Conservation (phyloP, 2,888 invertebrate species). For the Eupithecia insigniata region DNA sequence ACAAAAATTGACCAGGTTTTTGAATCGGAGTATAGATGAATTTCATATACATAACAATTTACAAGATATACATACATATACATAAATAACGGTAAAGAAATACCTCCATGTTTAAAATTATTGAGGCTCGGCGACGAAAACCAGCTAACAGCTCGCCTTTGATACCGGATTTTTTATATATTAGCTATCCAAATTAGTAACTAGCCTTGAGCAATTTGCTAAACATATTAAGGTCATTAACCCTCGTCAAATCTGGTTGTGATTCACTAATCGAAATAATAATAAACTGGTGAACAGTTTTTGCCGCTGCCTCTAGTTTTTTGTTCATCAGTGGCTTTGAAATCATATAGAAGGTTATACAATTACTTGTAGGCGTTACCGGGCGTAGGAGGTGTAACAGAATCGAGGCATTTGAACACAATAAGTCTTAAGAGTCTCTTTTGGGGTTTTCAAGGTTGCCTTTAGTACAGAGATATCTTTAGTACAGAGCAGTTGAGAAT, state of each 20-base stretch:
- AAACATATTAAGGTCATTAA: conserved; percentile 83
- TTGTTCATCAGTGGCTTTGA: conserved; percentile 56
- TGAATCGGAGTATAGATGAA: no score
- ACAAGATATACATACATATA: conserved; percentile 38
- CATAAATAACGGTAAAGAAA: conserved; percentile 70
- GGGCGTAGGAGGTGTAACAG: conserved; percentile 53
- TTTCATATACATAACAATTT: not conserved
- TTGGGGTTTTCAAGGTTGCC: conserved; percentile 40
- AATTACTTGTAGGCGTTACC: conserved; percentile 65
- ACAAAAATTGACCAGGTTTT: no score
- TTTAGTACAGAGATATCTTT: not conserved
- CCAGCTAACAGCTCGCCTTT: conserved; percentile 62
- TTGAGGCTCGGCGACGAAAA: conserved; percentile 58
- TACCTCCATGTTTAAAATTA: conserved; percentile 61
- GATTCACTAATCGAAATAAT: conserved; percentile 83
- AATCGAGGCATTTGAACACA: conserved; percentile 45
- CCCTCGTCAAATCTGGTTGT: conserved; percentile 82
- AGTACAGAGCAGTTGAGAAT: not conserved
- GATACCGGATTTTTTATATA: conserved; percentile 74
- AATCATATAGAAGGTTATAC: conserved; percentile 67
- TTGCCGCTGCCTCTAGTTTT: conserved; percentile 77
- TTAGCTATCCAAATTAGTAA: conserved; percentile 71
- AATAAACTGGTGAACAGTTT: conserved; percentile 80
- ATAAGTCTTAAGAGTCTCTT: conserved; percentile 50
- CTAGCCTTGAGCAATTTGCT: conserved; percentile 81